phyloP scores from a whole-genome alignment of 2,113 vertebrate genomes.

The Psittacula cyanocephala region DNA sequence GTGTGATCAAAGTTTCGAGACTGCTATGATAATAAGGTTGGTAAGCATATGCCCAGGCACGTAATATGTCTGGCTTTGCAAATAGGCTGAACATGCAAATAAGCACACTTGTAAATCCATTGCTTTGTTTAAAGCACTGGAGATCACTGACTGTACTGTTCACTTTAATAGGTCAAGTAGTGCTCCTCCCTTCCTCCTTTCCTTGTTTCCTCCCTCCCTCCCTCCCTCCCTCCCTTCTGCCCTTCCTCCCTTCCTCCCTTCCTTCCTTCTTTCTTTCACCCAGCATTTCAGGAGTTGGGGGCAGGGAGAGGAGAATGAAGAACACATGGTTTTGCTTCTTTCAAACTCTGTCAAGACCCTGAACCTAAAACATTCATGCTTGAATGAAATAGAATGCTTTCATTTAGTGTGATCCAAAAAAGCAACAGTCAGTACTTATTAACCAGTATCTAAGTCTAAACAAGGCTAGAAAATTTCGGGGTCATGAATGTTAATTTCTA shows the following conservation, averaged over 20 bases:
- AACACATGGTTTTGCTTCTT: not conserved
- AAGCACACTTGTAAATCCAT: not conserved
- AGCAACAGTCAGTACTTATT: not conserved
- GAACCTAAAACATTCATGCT: not conserved
- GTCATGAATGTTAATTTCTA: not conserved
- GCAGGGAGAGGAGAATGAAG: fast-evolving
- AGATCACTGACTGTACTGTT: not conserved
- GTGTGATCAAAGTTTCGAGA: conserved; percentile 28
- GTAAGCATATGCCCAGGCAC: conserved; percentile 14
- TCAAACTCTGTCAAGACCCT: not conserved
- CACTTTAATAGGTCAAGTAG: not conserved
- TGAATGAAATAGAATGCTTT: not conserved
- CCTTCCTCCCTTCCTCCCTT: too few species aligned
- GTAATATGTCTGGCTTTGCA: conserved; percentile 2
- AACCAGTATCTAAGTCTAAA: not conserved
- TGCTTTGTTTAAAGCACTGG: not conserved
- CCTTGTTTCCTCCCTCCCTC: too few species aligned
- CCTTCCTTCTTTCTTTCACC: too few species aligned
- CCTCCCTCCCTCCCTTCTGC: not conserved
- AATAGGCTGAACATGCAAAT: conserved; percentile 8
- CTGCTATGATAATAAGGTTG: conserved; percentile 11
- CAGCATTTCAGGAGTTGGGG: not conserved
- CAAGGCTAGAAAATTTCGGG: not conserved
- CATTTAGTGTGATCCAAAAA: not conserved
- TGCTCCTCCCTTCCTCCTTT: too few species aligned